Percentiles rank a stretch among this genome's conserved stretches.
Conservation (phyloP, 2,113 vertebrate genomes). For the Theristicus caerulescens region DNA sequence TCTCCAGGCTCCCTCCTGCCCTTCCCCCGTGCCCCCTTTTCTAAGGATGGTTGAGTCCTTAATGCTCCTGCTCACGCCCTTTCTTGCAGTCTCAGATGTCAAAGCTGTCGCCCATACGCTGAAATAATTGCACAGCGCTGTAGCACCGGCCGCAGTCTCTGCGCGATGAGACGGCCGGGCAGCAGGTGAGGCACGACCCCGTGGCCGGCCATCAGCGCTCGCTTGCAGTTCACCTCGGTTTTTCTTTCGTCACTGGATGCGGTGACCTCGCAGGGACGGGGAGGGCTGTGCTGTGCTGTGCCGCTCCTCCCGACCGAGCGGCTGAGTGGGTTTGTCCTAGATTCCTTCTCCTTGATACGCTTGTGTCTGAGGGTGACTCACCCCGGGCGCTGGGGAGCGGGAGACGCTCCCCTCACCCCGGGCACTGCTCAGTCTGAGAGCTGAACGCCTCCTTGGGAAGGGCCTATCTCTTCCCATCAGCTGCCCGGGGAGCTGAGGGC, state of each 20-base stretch:
- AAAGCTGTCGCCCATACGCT: background rate
- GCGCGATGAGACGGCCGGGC: rapidly evolving
- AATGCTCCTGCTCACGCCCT: rapidly evolving
- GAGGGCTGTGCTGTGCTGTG: background rate
- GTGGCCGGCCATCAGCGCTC: rapidly evolving
- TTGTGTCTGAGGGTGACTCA: background rate
- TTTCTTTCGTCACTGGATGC: background rate
- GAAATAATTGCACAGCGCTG: rapidly evolving
- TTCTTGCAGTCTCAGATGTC: background rate
- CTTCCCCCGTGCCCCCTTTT: background rate
- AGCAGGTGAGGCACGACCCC: rapidly evolving
- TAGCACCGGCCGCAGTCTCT: background rate
- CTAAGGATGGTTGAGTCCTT: rapidly evolving
- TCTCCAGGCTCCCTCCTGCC: background rate
- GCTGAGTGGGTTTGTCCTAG: background rate
- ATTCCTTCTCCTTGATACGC: background rate
- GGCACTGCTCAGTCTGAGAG: background rate
- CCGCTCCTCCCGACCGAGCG: background rate
- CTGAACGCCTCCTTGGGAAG: background rate
- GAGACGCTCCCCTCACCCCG: background rate
- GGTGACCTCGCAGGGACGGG: background rate
- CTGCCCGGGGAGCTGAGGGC: background rate
- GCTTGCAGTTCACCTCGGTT: rapidly evolving
- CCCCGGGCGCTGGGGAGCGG: background rate
- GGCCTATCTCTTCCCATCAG: background rate